A percentile compares a stretch with the other conserved stretches of the same genome.
phyloP scores from a whole-genome alignment of 2,797 vertebrate species.

The Acanthurus lineatus region DNA sequence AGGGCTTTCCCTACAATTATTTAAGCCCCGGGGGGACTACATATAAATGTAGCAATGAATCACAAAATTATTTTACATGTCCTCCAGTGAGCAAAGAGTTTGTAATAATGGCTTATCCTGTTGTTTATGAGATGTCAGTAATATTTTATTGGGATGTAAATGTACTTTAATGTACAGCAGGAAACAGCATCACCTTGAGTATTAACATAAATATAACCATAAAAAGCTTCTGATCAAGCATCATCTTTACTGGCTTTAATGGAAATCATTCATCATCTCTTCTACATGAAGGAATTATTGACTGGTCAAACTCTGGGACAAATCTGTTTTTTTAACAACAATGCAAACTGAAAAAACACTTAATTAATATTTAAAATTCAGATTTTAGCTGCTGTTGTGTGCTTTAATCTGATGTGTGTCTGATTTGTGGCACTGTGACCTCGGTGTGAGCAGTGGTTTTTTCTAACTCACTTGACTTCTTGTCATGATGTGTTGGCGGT shows the following conservation, averaged over 20 bases:
- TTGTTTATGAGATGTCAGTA: background rate
- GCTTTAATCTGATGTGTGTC: background rate
- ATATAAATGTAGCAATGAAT: background rate
- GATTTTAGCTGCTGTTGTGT: background rate
- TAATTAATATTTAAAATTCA: too few relatives aligned
- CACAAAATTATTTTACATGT: background rate
- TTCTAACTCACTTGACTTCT: background rate
- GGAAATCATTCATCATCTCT: background rate
- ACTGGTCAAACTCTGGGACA: background rate
- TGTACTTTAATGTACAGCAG: background rate
- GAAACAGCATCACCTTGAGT: background rate
- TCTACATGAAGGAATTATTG: background rate
- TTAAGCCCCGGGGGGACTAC: background rate
- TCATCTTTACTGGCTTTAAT: background rate
- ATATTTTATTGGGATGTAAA: background rate
- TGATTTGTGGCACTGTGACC: background rate
- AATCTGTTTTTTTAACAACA: background rate
- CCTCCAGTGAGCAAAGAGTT: background rate
- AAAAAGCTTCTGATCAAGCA: background rate
- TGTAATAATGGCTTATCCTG: background rate
- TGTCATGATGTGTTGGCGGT: background rate
- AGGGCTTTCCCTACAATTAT: slow-evolving; percentile 17
- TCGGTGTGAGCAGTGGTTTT: background rate
- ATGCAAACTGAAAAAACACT: background rate
- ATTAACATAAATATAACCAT: background rate